These are phyloP conservation scores for Drosophila mayaguana DNA, from an alignment of 2,888 invertebrate genomes.

Conservation along the genomic window DNA sequence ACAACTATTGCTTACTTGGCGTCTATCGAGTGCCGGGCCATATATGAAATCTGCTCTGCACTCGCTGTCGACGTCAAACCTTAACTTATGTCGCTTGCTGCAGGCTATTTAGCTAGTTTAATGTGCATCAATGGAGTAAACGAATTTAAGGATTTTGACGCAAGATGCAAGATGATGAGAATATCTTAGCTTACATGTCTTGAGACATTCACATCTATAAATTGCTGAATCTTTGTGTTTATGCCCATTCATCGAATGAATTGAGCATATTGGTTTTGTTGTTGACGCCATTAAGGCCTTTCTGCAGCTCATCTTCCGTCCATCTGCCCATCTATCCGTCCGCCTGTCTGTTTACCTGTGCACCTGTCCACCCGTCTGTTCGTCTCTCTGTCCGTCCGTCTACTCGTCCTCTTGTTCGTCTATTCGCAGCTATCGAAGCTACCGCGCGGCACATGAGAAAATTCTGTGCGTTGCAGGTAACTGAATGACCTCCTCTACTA, in stretches of 20 bases:
- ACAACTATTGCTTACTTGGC: constrained; percentile 1
- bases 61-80: not conserved
- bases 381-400: too few species aligned
- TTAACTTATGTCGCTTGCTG: not conserved
- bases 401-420: too few species aligned
- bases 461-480: too few species aligned
- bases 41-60: not conserved
- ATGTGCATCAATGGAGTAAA: not conserved
- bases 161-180: not conserved
- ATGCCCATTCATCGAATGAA: too few species aligned
- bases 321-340: not conserved
- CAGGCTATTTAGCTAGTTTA: not conserved
- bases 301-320: not conserved
- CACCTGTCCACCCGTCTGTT: too few species aligned
- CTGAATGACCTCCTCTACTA: too few species aligned
- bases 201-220: not conserved
- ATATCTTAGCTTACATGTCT: not conserved
- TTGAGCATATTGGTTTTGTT: not conserved
- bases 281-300: too few species aligned
- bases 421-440: too few species aligned
- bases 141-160: not conserved
- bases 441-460: too few species aligned
- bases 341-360: too few species aligned
- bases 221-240: too few species aligned
- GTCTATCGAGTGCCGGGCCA: constrained; percentile 5